Conservation (phyloP, 2,888 invertebrate species). For the Plemyria rubiginata region DNA sequence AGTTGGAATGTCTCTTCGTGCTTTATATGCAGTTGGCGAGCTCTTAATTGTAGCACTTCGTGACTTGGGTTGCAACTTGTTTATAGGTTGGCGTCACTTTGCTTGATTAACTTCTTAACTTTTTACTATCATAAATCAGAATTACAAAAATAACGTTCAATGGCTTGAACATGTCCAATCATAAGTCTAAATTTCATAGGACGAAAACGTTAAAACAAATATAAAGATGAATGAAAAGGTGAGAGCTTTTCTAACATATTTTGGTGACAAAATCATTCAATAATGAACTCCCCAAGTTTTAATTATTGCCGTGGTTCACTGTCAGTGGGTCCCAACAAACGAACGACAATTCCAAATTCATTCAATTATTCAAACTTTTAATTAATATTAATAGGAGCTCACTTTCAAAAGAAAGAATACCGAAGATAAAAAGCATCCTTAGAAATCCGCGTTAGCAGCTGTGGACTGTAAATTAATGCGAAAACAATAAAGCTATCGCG, state of each 20-base stretch:
- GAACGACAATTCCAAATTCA: constrained; percentile 78
- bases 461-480: constrained; percentile 82
- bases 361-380: constrained; percentile 85
- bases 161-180: background rate
- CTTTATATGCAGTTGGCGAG: constrained; percentile 71
- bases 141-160: background rate
- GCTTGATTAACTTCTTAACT: constrained; percentile 39
- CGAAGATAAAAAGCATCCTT: constrained; percentile 77
- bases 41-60: constrained; percentile 76
- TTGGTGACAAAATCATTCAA: constrained; percentile 58
- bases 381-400: constrained; percentile 84
- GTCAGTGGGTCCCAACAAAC: constrained; percentile 73
- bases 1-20: constrained; percentile 65
- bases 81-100: constrained; percentile 49
- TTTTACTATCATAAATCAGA: constrained; percentile 28
- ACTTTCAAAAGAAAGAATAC: constrained; percentile 82
- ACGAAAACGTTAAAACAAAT: background rate
- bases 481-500: constrained; percentile 78
- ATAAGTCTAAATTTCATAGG: background rate
- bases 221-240: constrained; percentile 19
- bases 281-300: constrained; percentile 74
- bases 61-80: constrained; percentile 65
- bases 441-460: constrained; percentile 81
- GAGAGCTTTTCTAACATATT: constrained; percentile 24
- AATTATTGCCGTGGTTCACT: constrained; percentile 77